phyloP scores from a whole-genome alignment of 2,888 invertebrate species.

The Fragum whitleyi region DNA sequence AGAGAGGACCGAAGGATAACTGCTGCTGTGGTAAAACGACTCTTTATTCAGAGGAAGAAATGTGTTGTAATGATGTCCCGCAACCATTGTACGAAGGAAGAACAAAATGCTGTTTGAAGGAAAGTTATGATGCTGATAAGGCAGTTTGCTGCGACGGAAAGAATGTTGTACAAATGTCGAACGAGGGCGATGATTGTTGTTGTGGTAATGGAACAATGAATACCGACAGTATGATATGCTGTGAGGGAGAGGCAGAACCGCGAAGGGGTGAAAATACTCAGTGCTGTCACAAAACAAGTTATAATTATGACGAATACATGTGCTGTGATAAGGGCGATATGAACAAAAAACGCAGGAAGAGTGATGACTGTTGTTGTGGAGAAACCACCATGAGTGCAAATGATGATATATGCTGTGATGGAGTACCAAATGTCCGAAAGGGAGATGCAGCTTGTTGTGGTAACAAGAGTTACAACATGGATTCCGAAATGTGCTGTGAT shows the following conservation, averaged over 20 bases:
- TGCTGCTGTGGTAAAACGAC: constrained; percentile 51
- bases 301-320: constrained; percentile 26
- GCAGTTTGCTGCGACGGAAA: constrained; percentile 40
- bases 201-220: constrained; percentile 51
- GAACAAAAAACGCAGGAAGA: constrained; percentile 29
- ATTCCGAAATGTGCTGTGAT: constrained; percentile 37
- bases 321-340: constrained; percentile 36
- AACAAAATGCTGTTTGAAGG: constrained; percentile 38
- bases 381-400: constrained; percentile 22
- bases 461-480: constrained; percentile 32
- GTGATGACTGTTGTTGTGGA: constrained; percentile 55
- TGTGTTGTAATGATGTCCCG: constrained; percentile 41
- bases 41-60: constrained; percentile 34
- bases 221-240: constrained; percentile 45
- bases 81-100: constrained; percentile 29
- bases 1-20: constrained; percentile 34
- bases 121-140: constrained; percentile 38
- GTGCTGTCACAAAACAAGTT: constrained; percentile 39
- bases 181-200: constrained; percentile 38
- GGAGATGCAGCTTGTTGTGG: constrained; percentile 37
- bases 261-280: constrained; percentile 37
- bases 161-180: constrained; percentile 28
- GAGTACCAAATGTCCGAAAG: background rate
- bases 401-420: constrained; percentile 43
- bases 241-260: constrained; percentile 41